Conservation (phyloP, 2,797 vertebrate genomes). For the Helicolenus hilgendorfi region DNA sequence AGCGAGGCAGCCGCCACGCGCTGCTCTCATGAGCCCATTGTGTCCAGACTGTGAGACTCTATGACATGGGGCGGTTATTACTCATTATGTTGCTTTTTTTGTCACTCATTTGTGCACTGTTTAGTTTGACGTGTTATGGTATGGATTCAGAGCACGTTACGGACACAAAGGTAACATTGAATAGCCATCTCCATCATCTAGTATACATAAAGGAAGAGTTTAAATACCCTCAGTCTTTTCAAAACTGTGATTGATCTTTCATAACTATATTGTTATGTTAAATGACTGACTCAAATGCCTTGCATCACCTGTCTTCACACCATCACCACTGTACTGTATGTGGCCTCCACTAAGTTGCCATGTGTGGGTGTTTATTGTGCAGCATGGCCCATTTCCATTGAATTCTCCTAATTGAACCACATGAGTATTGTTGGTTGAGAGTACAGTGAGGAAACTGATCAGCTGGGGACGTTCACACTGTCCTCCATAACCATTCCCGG, state of each 20-base stretch:
- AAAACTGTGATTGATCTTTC: background rate
- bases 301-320: background rate
- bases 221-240: background rate
- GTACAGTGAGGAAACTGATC: conserved; percentile 30
- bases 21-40: too few relatives aligned
- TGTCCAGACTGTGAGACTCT: too few relatives aligned
- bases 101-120: too few relatives aligned
- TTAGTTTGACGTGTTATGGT: too few relatives aligned
- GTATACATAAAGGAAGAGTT: background rate
- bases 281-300: background rate
- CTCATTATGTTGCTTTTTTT: too few relatives aligned
- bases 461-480: conserved; percentile 37
- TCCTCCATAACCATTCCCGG: conserved; percentile 46
- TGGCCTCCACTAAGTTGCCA: background rate
- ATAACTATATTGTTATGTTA: background rate
- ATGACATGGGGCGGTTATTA: too few relatives aligned
- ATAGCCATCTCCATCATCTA: background rate
- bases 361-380: background rate
- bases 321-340: background rate
- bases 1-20: too few relatives aligned
- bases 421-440: conserved; percentile 27
- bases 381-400: conserved; percentile 8
- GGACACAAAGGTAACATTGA: background rate
- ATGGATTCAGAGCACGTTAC: too few relatives aligned
- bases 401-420: conserved; percentile 43